Evolutionary conservation across 2,888 invertebrate species (phyloP), one percentile per base, ranked within the genome.

Genomic region (Stenodema calcarata): DNA sequence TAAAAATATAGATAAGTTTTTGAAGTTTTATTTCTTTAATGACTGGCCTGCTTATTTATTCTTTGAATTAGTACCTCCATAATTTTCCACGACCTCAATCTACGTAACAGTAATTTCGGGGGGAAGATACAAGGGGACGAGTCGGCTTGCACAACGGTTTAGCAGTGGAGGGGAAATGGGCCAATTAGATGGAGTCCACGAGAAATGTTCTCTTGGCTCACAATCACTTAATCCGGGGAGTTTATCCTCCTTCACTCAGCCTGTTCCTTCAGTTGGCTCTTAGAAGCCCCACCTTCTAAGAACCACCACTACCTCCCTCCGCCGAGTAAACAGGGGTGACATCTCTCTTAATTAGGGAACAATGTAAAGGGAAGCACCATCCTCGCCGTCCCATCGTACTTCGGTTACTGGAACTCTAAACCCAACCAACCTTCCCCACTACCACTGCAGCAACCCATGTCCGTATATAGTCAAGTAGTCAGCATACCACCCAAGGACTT

Each of bases 271-370:
- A 16, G 41, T 35, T 12, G 35, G 35, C 1, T n/a, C 35, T 30
- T 35, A 23, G 62, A 9, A 16, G 73, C 35, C 35, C 35, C 78
- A 18, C 41, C 78, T 44, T 27, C 78, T 11, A 50, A 35, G 30
- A 42, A 14, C 82, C 42, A 69, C 82, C 30, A 18, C n/a, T n/a
- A n/a, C 69, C 35, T 41, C 70, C 41, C 82, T 28, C 35, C 14
- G 47, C 14, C 82, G 35, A 82, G 82, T 82, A 82, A 82, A 82
- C 82, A 82, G 82, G 82, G 82, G 82, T 82, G 82, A 82, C 82
- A 82, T 82, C 82, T 69, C 82, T 82, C 82, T 82, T 82, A 82
- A 82, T 82, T 82, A 82, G 82, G 27, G 82, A 82, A 82, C 82
- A 82, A 82, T 82, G 82, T 82, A 70, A 62, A 70, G 50, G 50